Evolutionary conservation across 2,888 invertebrate genomes (phyloP).

Genomic region (Plutella xylostella): DNA sequence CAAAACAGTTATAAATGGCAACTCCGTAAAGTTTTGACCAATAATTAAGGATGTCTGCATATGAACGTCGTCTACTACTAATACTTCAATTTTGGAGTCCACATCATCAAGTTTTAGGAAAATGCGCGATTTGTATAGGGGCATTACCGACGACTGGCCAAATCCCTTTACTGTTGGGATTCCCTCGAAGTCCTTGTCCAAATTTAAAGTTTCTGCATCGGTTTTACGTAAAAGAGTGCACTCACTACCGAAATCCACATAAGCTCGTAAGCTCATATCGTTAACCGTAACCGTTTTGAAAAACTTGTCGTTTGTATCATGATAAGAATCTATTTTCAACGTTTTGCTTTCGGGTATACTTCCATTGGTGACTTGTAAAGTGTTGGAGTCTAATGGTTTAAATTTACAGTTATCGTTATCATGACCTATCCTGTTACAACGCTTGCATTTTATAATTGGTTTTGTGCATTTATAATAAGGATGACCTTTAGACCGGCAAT

Average conservation of each 20-base stretch:
- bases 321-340: no score
- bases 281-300: conserved; percentile 11
- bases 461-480: conserved; percentile 9
- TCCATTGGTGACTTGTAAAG: no score
- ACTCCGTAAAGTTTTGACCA: conserved; percentile 9
- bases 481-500: conserved; percentile 11
- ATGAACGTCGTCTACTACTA: conserved; percentile 1
- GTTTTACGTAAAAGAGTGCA: conserved; percentile 12
- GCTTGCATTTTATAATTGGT: conserved; percentile 5
- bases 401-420: conserved; percentile 4
- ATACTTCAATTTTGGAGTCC: conserved; percentile 1
- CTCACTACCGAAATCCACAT: conserved; percentile 17
- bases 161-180: conserved; percentile 16
- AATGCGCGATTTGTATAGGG: conserved; percentile 11
- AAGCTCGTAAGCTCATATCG: conserved; percentile 7
- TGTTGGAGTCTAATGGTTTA: no score
- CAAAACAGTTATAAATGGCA: not conserved
- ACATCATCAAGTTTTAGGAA: conserved; percentile 9
- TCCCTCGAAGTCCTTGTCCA: conserved; percentile 5
- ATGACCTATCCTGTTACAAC: conserved; percentile 13
- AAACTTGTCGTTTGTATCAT: conserved; percentile 15
- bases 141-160: conserved; percentile 13
- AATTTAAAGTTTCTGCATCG: conserved; percentile 9
- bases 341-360: conserved; percentile 7
- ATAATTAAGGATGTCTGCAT: conserved; percentile 1